These are phyloP conservation scores for Hippocampus comes DNA, from an alignment of 2,113 vertebrate species.

Conservation along the genomic window DNA sequence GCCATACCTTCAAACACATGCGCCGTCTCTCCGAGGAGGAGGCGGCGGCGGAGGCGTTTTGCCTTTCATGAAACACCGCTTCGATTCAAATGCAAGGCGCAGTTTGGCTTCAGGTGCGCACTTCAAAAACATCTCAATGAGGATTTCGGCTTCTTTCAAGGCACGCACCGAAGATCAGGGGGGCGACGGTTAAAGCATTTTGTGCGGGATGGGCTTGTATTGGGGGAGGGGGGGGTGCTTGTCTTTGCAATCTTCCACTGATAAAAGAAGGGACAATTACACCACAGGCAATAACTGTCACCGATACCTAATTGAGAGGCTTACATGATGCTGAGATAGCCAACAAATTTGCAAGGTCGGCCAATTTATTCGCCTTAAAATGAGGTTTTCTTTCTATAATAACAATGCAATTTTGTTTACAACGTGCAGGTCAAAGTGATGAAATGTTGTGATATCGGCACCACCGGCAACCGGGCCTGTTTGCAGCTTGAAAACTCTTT, in stretches of 20 bases:
- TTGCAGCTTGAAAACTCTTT: not conserved
- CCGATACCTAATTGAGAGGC: slow-evolving; percentile 67
- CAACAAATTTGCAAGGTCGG: slow-evolving; percentile 28
- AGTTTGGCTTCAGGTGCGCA: slow-evolving; percentile 34
- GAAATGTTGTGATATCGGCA: not conserved
- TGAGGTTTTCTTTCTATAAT: not conserved
- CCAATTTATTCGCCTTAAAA: not conserved
- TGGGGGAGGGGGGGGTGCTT: slow-evolving; percentile 7
- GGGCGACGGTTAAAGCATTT: not conserved
- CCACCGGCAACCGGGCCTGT: not conserved
- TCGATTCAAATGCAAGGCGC: slow-evolving; percentile 14
- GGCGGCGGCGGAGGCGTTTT: not conserved
- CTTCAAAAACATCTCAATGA: slow-evolving; percentile 48
- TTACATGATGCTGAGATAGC: slow-evolving; percentile 61
- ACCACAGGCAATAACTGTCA: slow-evolving; percentile 67
- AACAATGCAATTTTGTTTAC: not conserved
- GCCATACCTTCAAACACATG: too few species aligned
- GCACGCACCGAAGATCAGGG: slow-evolving; percentile 28
- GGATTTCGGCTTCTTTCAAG: slow-evolving; percentile 33
- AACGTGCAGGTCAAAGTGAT: not conserved
- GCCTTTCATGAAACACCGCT: slow-evolving; percentile 18
- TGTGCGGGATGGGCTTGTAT: too few species aligned
- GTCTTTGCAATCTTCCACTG: slow-evolving; percentile 35
- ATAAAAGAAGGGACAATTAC: slow-evolving; percentile 63
- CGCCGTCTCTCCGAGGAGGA: not conserved